Evolutionary conservation across 2,888 invertebrate species (phyloP), one percentile per base, ranked within the genome.

Genomic region (Lumbricus terrestris): DNA sequence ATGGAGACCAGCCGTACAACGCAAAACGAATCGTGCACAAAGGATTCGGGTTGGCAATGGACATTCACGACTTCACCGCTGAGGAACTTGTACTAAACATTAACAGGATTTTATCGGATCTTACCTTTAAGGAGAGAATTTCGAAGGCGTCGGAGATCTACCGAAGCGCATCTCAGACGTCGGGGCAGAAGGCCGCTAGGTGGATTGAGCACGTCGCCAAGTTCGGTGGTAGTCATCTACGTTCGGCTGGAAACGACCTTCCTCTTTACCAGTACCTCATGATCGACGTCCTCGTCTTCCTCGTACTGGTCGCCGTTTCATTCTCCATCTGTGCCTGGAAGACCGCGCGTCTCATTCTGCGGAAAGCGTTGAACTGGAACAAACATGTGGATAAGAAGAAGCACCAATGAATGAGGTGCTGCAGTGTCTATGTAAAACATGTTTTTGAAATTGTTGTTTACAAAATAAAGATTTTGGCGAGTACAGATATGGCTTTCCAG

Each of bases 241-340:
- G 82, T 38, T 88, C 90, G 13, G 88, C 82, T 34, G 90, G 90
- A 40, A 91, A 90, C 18, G 90, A 91, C 29, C 54, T 91, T 37
- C 33, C 33, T 35, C 29, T 85, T 23, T 90, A 82, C 42, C 89
- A 90, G 90, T 93, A 92, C 90, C 90, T 92, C 29, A 90, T 92
- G 88, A 88, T 93, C 38, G 93, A 93, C 82, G 89, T 91, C 5
- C 34, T 91, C 8, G 42, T 90, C 89, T 69, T 90, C 35, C n/a
- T 91, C n/a, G 29, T 37, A 18, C 69, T 69, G n/a, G 18, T 69
- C 33, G 54, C 42, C 35, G 11, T 89, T n/a, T 16, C 23, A 47
- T 69, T 69, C 18, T 34, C 85, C 34, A 35, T 85, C 37, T 34
- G 34, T 85, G 85, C 85, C 85, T 85, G 85, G 85, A 85, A 85